Conservation (phyloP, 2,113 vertebrate species). For the Otocyon megalotis region DNA sequence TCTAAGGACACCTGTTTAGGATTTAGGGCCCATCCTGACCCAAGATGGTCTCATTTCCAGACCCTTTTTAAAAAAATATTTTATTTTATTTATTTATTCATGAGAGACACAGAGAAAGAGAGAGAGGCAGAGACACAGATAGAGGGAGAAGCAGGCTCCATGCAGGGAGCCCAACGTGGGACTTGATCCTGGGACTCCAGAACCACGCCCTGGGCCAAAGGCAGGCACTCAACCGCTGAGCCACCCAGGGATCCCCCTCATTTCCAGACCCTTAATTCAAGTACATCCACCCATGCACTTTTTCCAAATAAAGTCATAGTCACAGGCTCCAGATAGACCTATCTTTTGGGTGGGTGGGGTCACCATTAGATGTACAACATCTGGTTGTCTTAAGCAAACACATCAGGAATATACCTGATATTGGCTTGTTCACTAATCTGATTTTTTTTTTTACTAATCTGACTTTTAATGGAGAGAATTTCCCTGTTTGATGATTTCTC, state of each 20-base stretch:
- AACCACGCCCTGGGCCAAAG: too few relatives aligned
- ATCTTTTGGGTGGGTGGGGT: not conserved
- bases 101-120: too few relatives aligned
- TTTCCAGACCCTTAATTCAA: not conserved
- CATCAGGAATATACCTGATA: not conserved
- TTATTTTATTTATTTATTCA: too few relatives aligned
- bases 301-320: not conserved
- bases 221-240: too few relatives aligned
- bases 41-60: not conserved
- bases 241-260: too few relatives aligned
- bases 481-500: not conserved
- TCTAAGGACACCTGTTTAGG: not conserved
- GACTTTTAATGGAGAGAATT: not conserved
- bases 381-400: too few relatives aligned
- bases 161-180: too few relatives aligned
- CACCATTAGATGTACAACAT: rapidly evolving
- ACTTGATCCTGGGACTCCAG: too few relatives aligned
- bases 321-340: too few relatives aligned
- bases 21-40: not conserved
- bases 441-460: not conserved
- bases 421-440: not conserved
- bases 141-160: too few relatives aligned
- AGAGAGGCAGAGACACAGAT: too few relatives aligned
- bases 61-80: not conserved
- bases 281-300: not conserved